phyloP scores from a whole-genome alignment of 2,797 vertebrate genomes.

The Adrianichthys oophorus region DNA sequence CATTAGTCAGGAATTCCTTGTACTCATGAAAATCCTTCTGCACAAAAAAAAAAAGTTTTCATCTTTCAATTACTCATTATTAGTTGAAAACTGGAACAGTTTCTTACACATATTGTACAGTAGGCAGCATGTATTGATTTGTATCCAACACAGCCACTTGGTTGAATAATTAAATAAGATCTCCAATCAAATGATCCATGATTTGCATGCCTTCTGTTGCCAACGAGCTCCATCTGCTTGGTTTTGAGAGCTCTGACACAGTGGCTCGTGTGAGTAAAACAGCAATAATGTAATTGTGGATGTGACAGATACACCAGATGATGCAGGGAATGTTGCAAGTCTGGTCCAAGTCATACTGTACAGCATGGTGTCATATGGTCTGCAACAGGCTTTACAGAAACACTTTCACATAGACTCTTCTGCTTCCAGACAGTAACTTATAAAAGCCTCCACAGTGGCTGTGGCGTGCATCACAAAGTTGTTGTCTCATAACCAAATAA shows the following conservation, averaged over 20 bases:
- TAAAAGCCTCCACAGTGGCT: slow-evolving; percentile 24
- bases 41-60: slow-evolving; percentile 22
- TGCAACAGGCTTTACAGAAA: slow-evolving; percentile 62
- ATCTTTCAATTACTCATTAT: slow-evolving; percentile 43
- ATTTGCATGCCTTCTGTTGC: slow-evolving; percentile 80
- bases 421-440: slow-evolving; percentile 33
- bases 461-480: slow-evolving; percentile 62
- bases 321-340: slow-evolving; percentile 67
- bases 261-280: slow-evolving; percentile 76
- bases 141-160: slow-evolving; percentile 71
- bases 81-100: slow-evolving; percentile 62
- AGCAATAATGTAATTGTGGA: slow-evolving; percentile 76
- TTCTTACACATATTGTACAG: slow-evolving; percentile 74
- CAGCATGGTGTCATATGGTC: slow-evolving; percentile 66
- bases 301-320: slow-evolving; percentile 75
- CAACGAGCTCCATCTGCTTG: slow-evolving; percentile 79
- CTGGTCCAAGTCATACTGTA: slow-evolving; percentile 69
- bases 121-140: slow-evolving; percentile 64
- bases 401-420: slow-evolving; percentile 35
- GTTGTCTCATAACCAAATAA: slow-evolving; percentile 73
- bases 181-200: slow-evolving; percentile 76
- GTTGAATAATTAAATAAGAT: slow-evolving; percentile 79
- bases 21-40: slow-evolving; percentile 3
- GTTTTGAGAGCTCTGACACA: slow-evolving; percentile 78
- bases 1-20: slow-evolving; percentile 6